Evolutionary conservation across 2,888 invertebrate genomes (phyloP), one percentile per base, ranked within the genome.

Genomic region (Erebia aethiops): DNA sequence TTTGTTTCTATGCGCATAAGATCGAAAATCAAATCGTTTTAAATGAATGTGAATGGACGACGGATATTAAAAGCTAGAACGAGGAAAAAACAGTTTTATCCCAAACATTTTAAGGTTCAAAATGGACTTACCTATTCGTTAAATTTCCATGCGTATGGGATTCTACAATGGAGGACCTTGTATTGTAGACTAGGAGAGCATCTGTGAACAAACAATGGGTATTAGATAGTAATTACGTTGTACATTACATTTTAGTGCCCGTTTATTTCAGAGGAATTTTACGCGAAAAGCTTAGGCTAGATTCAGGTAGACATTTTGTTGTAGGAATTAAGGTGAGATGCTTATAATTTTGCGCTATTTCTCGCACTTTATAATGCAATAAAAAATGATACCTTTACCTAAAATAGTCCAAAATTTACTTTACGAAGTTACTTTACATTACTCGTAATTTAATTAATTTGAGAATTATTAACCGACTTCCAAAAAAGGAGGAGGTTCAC

Each of bases 171-270:
- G 83, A 82, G 79, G 84, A 81, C 71, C 81, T 84, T 78, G 79
- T 83, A 81, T 80, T 81, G 80, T 79, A 77, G 81, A 86, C 85
- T 81, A 84, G 80, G 76, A 84, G 80, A 73, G 88, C 86, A 84
- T 88, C 90, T 90, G 90, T 77, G 83, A 85, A 85, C 81, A 84
- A 87, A 86, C 80, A 85, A 77, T 71, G 69, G 69, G 68, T 72
- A 71, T 74, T 74, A 74, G 64, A 74, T 71, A 69, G 70, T 74
- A 72, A 74, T 74, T 72, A 74, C 63, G 72, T 72, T 71, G 70
- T 74, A 71, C 70, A 57, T 63, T 56, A 66, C 66, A 72, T 74
- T 73, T 63, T 67, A 73, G 67, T 60, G 43, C 16, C 52, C 66
- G 56, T 68, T 68, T 61, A 73, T 73, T 67, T 54, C 63, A 67